Conservation (phyloP, 2,797 vertebrate genomes). For the Strix occidentalis region DNA sequence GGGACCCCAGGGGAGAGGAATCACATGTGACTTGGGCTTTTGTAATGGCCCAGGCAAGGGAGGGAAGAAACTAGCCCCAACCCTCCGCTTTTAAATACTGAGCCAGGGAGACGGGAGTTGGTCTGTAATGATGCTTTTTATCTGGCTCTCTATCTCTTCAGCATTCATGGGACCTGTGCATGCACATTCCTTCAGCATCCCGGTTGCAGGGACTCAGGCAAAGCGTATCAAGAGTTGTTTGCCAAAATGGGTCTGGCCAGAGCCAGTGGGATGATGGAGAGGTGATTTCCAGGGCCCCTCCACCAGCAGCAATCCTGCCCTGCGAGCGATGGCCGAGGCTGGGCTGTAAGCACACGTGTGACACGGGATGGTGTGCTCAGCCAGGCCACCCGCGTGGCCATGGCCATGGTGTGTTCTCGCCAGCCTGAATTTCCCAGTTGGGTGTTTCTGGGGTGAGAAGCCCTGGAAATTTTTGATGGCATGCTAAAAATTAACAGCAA, state of each 20-base stretch:
- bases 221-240: background rate
- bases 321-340: rapidly evolving
- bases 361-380: rapidly evolving
- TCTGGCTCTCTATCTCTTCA: background rate
- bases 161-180: rapidly evolving
- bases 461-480: background rate
- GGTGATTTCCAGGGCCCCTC: background rate
- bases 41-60: background rate
- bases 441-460: background rate
- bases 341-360: rapidly evolving
- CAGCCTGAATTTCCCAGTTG: background rate
- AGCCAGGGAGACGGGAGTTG: background rate
- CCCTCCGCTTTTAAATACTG: background rate
- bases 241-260: background rate
- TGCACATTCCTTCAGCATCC: background rate
- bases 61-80: background rate
- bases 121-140: background rate
- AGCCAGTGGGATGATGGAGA: background rate
- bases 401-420: background rate
- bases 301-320: background rate
- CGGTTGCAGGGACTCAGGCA: rapidly evolving
- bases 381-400: rapidly evolving
- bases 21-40: background rate
- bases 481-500: background rate
- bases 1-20: background rate